Percentiles rank a stretch among this genome's conserved stretches.
phyloP scores from a whole-genome alignment of 53 echinoderm and acorn worm genomes.

The Antedon mediterranea region DNA sequence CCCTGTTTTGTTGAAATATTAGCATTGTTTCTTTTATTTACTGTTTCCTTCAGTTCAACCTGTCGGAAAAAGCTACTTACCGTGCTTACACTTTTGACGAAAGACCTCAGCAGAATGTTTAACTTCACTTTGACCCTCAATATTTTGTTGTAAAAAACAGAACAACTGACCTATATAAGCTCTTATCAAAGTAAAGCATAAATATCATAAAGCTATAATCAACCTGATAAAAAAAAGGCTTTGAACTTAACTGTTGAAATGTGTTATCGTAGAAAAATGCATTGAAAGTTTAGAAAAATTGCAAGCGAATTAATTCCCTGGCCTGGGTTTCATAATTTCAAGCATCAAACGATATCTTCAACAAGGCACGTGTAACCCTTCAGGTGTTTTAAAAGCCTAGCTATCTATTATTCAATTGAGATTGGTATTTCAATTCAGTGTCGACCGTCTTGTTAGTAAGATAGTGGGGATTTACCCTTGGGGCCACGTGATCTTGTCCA shows the following conservation, averaged over 20 bases:
- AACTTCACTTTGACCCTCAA: not conserved
- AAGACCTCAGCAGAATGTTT: not conserved
- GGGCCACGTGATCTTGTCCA: too few relatives aligned
- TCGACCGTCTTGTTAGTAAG: too few relatives aligned
- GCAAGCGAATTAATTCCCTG: not conserved
- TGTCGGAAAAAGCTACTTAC: too few relatives aligned
- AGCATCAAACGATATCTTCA: too few relatives aligned
- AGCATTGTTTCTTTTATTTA: too few relatives aligned
- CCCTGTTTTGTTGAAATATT: too few relatives aligned
- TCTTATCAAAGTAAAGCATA: not conserved
- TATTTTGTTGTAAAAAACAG: not conserved
- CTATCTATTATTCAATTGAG: too few relatives aligned
- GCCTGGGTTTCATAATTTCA: not conserved
- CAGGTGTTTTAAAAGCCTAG: too few relatives aligned
- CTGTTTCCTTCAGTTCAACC: too few relatives aligned
- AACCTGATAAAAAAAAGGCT: not conserved
- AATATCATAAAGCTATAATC: not conserved
- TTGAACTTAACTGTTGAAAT: not conserved
- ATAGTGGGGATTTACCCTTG: too few relatives aligned
- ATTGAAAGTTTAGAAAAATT: not conserved
- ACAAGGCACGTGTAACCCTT: too few relatives aligned
- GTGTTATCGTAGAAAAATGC: not conserved
- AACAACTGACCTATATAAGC: not conserved
- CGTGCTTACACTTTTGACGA: not conserved
- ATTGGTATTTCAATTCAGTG: too few relatives aligned